phyloP scores from a whole-genome alignment of 2,888 invertebrate genomes.

The Artemia sinica region DNA sequence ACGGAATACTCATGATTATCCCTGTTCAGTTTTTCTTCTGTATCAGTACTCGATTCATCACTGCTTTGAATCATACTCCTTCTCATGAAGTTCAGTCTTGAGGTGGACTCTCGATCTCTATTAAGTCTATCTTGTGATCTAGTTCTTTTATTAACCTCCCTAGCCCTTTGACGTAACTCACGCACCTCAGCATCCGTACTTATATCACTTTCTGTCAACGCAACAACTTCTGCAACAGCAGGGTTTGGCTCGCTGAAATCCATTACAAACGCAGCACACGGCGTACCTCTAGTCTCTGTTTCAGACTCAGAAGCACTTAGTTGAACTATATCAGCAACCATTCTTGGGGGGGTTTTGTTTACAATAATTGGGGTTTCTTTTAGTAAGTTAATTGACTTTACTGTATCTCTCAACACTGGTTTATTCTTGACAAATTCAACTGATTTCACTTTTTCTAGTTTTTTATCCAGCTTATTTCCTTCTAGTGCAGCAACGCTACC shows the following conservation, averaged over 20 bases:
- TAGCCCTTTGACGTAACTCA: background rate
- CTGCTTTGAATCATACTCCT: constrained; percentile 4
- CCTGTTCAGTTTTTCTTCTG: background rate
- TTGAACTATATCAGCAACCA: background rate
- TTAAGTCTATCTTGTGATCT: background rate
- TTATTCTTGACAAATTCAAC: no score
- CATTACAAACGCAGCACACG: constrained; percentile 8
- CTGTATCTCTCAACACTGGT: background rate
- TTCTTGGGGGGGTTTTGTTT: background rate
- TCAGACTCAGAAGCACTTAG: background rate
- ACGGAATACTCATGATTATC: background rate
- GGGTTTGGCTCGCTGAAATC: background rate
- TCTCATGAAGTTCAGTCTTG: background rate
- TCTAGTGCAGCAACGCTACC: no score
- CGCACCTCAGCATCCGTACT: constrained; percentile 1
- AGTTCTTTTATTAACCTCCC: background rate
- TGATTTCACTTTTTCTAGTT: no score
- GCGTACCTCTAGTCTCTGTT: background rate
- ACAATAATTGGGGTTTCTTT: background rate
- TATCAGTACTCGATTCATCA: background rate
- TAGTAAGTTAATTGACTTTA: background rate
- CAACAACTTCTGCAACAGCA: background rate
- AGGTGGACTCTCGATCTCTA: background rate
- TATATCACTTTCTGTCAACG: background rate
- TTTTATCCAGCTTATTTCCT: no score